phyloP scores from a whole-genome alignment of 2,888 invertebrate species.

The Chorisops tibialis region DNA sequence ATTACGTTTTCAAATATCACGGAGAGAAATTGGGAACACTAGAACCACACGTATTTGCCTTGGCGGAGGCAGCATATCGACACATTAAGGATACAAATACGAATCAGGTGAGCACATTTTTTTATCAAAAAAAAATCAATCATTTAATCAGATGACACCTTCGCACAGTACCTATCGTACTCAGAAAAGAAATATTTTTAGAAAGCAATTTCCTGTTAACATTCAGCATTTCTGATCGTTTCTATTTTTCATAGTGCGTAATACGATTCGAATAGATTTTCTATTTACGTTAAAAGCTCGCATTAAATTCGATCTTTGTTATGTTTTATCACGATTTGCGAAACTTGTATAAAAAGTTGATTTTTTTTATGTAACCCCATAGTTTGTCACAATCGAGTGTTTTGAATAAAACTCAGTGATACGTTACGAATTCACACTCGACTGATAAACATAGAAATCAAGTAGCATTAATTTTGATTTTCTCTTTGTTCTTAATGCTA shows the following conservation, averaged over 20 bases:
- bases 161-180: neutral
- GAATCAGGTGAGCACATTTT: constrained; percentile 46
- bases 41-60: constrained; percentile 86
- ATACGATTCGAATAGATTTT: too few relatives aligned
- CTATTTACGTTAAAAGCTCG: too few relatives aligned
- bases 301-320: too few relatives aligned
- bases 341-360: too few relatives aligned
- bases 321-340: too few relatives aligned
- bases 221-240: neutral
- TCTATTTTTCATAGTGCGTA: neutral
- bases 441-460: neutral
- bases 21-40: constrained; percentile 75
- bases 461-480: neutral
- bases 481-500: constrained; percentile 16
- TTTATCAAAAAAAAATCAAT: constrained; percentile 23
- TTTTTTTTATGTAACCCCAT: too few relatives aligned
- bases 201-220: constrained; percentile 1
- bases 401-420: neutral
- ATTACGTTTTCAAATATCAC: constrained; percentile 77
- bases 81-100: constrained; percentile 47
- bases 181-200: neutral
- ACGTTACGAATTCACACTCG: neutral
- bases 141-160: neutral
- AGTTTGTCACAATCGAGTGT: too few relatives aligned
- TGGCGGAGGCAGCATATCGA: constrained; percentile 81